phyloP scores from a whole-genome alignment of 37 sponge, comb jelly and placozoan genomes.

The Hormiphora californensis region DNA sequence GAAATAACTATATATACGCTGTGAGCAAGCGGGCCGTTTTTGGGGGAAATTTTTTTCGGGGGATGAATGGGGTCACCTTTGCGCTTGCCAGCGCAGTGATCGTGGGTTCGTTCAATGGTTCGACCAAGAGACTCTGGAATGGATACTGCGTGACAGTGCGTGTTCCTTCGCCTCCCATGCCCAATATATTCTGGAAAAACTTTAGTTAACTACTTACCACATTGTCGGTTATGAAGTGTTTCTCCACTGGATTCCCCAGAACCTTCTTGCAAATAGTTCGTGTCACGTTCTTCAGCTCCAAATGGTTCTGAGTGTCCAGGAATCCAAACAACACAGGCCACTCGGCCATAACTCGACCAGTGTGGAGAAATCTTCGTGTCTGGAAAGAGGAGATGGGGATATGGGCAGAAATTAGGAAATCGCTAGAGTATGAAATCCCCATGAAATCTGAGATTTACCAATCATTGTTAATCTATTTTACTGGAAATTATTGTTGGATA shows the following conservation, averaged over 20 bases:
- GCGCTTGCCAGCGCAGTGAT: too few relatives aligned
- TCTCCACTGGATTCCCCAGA: slow-evolving; percentile 52
- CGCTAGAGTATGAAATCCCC: neutral
- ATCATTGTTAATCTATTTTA: neutral
- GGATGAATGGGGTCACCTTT: too few relatives aligned
- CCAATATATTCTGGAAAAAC: neutral
- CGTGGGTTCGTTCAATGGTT: too few relatives aligned
- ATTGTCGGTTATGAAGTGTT: slow-evolving; percentile 26
- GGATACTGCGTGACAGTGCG: too few relatives aligned
- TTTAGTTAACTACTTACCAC: neutral
- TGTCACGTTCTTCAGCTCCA: slow-evolving; percentile 22
- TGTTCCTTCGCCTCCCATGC: neutral
- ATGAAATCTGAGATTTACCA: neutral
- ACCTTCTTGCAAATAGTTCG: neutral
- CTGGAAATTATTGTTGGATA: too few relatives aligned
- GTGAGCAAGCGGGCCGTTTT: too few relatives aligned
- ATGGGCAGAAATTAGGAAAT: neutral
- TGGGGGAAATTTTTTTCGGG: too few relatives aligned
- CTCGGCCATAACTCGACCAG: neutral
- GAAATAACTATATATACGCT: too few relatives aligned
- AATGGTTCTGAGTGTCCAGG: neutral
- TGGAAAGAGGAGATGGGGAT: too few relatives aligned
- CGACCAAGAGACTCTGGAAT: too few relatives aligned
- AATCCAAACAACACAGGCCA: neutral
- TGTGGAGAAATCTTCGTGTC: slow-evolving; percentile 2